Percentiles rank a stretch among this genome's conserved stretches.
phyloP scores from a whole-genome alignment of 1,140 invertebrate species.

The Gonatopus flavifemur region DNA sequence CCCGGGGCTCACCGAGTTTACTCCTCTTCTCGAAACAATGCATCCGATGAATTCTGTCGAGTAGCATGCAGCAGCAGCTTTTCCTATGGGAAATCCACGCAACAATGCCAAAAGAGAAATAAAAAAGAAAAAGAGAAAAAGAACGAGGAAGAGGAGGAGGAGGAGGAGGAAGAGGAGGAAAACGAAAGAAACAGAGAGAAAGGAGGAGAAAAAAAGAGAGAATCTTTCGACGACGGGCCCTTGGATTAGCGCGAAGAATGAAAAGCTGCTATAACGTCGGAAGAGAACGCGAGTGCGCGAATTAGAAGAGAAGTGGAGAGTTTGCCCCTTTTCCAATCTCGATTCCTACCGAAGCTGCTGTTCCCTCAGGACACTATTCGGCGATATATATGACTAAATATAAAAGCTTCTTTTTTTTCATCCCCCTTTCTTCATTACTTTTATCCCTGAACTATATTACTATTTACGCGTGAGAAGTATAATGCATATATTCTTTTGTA shows the following conservation, averaged over 20 bases:
- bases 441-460: slow-evolving; percentile 29
- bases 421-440: not conserved
- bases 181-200: not conserved
- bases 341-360: slow-evolving; percentile 18
- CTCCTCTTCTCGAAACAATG: slow-evolving; percentile 21
- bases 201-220: not conserved
- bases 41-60: slow-evolving; percentile 26
- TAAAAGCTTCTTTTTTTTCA: slow-evolving; percentile 17
- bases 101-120: slow-evolving; percentile 38
- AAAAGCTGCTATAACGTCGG: slow-evolving; percentile 31
- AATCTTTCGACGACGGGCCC: slow-evolving; percentile 40
- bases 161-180: too few species aligned
- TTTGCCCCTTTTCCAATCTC: slow-evolving; percentile 33
- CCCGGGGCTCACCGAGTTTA: not conserved
- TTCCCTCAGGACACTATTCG: slow-evolving; percentile 32
- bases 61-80: slow-evolving; percentile 26
- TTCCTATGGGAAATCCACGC: slow-evolving; percentile 42
- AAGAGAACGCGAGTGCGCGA: slow-evolving; percentile 25
- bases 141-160: too few species aligned
- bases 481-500: too few species aligned
- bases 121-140: too few species aligned
- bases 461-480: slow-evolving; percentile 26
- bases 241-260: slow-evolving; percentile 44
- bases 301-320: not conserved
- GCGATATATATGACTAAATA: slow-evolving; percentile 30